These are phyloP conservation scores for Metellina segmentata DNA, from an alignment of 2,888 invertebrate genomes.

Conservation along the genomic window DNA sequence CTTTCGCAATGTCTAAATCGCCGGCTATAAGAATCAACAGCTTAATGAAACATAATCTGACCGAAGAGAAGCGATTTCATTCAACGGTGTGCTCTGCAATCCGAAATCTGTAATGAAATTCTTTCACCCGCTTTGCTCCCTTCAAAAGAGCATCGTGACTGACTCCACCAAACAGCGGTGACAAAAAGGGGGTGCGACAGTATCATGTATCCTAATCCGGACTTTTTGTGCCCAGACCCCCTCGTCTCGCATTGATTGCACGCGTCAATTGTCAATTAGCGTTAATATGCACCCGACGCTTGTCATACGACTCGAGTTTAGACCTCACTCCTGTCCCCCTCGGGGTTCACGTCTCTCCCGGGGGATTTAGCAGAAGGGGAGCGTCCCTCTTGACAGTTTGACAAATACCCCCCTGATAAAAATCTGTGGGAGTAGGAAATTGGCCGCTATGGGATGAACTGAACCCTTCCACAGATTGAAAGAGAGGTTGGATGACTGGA, in stretches of 20 bases:
- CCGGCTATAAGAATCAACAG: too few species aligned
- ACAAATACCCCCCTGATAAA: conserved; percentile 51
- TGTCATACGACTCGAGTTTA: conserved; percentile 14
- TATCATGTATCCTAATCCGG: not conserved
- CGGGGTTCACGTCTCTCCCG: not conserved
- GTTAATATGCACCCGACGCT: conserved; percentile 7
- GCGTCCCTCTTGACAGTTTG: conserved; percentile 28
- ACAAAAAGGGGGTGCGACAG: not conserved
- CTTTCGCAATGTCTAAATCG: too few species aligned
- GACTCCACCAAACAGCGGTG: not conserved
- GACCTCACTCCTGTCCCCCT: not conserved
- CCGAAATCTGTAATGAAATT: too few species aligned
- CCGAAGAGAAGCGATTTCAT: too few species aligned
- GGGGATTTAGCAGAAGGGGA: not conserved
- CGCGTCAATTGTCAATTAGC: conserved; percentile 61
- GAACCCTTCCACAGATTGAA: not conserved
- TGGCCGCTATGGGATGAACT: conserved; percentile 1
- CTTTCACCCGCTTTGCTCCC: not conserved
- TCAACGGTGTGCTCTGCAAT: too few species aligned
- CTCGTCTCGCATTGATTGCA: conserved; percentile 17
- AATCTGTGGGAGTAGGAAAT: conserved; percentile 29
- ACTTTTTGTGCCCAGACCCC: not conserved
- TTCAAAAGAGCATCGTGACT: not conserved
- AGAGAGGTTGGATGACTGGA: not conserved
- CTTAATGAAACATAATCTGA: too few species aligned